These are phyloP conservation scores for Pollimyrus isidori DNA, from an alignment of 2,113 vertebrate species.

Conservation along the genomic window DNA sequence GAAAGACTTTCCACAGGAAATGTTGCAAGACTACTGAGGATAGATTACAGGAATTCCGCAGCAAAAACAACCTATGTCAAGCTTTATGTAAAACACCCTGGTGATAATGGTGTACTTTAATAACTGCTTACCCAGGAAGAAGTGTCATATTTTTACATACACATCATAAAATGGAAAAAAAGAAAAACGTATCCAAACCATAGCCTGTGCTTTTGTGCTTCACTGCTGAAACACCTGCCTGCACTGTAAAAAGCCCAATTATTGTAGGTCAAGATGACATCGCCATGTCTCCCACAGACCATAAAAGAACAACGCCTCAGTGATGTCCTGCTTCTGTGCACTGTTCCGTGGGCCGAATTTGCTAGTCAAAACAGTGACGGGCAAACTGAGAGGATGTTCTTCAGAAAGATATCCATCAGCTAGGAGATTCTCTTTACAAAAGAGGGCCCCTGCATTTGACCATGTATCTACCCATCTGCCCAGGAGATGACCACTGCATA, in stretches of 20 bases:
- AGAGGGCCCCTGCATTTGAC: not conserved
- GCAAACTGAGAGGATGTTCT: not conserved
- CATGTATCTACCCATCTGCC: not conserved
- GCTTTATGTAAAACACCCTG: not conserved
- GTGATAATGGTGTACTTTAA: not conserved
- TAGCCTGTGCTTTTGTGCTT: not conserved
- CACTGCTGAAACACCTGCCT: not conserved
- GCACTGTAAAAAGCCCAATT: not conserved
- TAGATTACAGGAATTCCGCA: not conserved
- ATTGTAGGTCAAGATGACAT: not conserved
- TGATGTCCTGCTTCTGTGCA: not conserved
- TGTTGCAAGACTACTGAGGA: not conserved
- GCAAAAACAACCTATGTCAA: not conserved
- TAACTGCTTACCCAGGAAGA: not conserved
- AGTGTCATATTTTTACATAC: not conserved
- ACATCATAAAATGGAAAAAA: not conserved
- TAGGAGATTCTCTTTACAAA: not conserved
- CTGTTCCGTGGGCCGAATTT: not conserved
- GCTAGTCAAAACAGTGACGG: not conserved
- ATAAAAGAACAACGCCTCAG: not conserved
- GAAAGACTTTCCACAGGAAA: conserved; percentile 32
- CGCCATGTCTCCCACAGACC: not conserved
- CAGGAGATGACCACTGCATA: not conserved
- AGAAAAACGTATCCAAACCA: not conserved
- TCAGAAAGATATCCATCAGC: not conserved